A percentile compares a stretch with the other conserved stretches of the same genome.
These are phyloP conservation scores for Natrix natrix DNA, from an alignment of 2,797 vertebrate genomes.

Conservation along the genomic window DNA sequence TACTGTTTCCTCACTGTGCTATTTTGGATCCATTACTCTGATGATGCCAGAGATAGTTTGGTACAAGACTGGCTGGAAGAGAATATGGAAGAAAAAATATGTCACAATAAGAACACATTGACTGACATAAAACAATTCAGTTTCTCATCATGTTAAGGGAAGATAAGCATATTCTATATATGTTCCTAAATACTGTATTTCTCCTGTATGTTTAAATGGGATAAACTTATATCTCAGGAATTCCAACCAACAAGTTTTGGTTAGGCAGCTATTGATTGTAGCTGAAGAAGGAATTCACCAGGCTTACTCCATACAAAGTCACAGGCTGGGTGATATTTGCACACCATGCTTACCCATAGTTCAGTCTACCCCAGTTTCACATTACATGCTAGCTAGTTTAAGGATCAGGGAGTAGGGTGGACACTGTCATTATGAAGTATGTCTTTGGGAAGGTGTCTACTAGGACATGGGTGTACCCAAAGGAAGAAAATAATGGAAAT, in stretches of 20 bases:
- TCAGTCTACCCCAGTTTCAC: not conserved
- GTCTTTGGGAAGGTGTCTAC: not conserved
- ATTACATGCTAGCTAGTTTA: not conserved
- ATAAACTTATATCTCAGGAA: not conserved
- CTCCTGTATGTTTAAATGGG: not conserved
- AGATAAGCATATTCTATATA: not conserved
- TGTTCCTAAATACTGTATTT: not conserved
- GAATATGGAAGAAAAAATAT: not conserved
- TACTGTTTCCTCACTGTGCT: not conserved
- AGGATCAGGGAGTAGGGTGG: not conserved
- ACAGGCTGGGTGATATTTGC: not conserved
- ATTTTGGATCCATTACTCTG: not conserved
- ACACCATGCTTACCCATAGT: not conserved
- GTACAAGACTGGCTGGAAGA: not conserved
- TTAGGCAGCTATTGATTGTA: not conserved
- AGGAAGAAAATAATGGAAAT: not conserved
- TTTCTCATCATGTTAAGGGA: not conserved
- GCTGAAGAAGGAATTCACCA: not conserved
- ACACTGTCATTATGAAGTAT: not conserved
- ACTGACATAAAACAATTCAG: not conserved
- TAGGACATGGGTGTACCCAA: not conserved
- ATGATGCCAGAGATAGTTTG: not conserved
- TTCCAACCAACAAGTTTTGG: not conserved
- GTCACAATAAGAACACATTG: not conserved
- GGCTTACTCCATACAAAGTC: not conserved